Percentiles rank a stretch among this genome's conserved stretches.
phyloP scores from a whole-genome alignment of 2,113 vertebrate genomes.

The Steatornis caripensis region DNA sequence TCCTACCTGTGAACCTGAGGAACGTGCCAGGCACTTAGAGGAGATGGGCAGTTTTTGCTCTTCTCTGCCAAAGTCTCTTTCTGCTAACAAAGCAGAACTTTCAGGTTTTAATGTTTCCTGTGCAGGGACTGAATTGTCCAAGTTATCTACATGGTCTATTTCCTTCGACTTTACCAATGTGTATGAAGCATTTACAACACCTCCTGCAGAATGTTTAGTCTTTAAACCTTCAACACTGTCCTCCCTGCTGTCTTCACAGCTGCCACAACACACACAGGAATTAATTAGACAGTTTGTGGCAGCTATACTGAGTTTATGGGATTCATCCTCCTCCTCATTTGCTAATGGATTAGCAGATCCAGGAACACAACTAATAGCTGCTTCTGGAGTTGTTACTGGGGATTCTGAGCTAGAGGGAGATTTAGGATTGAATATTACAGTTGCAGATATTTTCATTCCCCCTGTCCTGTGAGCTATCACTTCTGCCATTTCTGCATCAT shows the following conservation, averaged over 20 bases:
- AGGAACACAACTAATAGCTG: not conserved
- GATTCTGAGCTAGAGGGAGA: constrained; percentile 77
- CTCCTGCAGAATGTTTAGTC: constrained; percentile 64
- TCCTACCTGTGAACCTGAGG: constrained; percentile 63
- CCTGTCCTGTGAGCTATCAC: constrained; percentile 93
- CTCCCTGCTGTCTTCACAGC: constrained; percentile 83
- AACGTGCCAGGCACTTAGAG: constrained; percentile 80
- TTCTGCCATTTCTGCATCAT: constrained; percentile 83
- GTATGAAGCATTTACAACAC: constrained; percentile 68
- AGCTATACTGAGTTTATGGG: constrained; percentile 76
- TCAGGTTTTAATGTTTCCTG: constrained; percentile 61
- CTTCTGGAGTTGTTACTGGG: constrained; percentile 13
- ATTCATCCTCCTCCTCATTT: constrained; percentile 46
- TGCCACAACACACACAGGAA: constrained; percentile 94
- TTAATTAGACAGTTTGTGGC: constrained; percentile 89
- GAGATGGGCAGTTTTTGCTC: constrained; percentile 59
- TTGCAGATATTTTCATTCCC: constrained; percentile 97
- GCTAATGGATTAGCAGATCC: constrained; percentile 27
- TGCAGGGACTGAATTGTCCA: constrained; percentile 43
- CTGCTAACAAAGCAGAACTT: constrained; percentile 41
- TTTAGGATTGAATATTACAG: constrained; percentile 95
- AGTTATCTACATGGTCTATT: constrained; percentile 58
- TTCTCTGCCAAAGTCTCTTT: constrained; percentile 42
- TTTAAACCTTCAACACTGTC: constrained; percentile 65
- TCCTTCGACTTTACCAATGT: constrained; percentile 70